Conservation (phyloP, 1,140 invertebrate genomes). For the Penaeus japonicus region DNA sequence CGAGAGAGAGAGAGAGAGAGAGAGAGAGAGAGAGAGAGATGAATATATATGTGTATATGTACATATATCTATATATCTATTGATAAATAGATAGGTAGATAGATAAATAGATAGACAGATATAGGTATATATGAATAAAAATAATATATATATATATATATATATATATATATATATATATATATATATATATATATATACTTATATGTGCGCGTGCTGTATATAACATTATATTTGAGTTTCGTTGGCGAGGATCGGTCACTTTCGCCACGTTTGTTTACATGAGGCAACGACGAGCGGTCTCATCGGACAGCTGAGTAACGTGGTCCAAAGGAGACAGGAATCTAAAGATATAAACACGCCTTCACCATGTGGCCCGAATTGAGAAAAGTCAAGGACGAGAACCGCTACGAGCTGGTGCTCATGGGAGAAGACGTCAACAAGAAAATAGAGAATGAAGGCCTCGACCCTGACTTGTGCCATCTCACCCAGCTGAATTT, state of each 20-base stretch:
- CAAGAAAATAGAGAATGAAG: not conserved
- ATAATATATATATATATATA: conserved; percentile 27
- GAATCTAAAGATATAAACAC: too few species aligned
- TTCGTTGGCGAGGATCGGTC: too few species aligned
- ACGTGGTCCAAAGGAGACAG: too few species aligned
- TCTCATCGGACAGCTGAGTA: too few species aligned
- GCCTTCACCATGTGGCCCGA: conserved; percentile 38
- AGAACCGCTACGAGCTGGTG: conserved; percentile 45
- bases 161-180: conserved; percentile 27
- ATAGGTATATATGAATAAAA: not conserved
- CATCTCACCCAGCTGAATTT: conserved; percentile 72
- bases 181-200: conserved; percentile 17
- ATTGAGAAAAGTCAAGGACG: conserved; percentile 21
- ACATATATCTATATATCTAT: not conserved
- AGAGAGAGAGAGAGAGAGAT: not conserved
- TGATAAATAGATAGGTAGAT: not conserved
- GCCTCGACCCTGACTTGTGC: conserved; percentile 66
- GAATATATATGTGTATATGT: not conserved
- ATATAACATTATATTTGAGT: too few species aligned
- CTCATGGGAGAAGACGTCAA: conserved; percentile 24
- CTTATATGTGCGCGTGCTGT: too few species aligned
- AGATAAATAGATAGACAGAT: not conserved
- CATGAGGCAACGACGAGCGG: too few species aligned
- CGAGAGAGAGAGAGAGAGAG: too few species aligned
- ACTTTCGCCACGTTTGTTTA: too few species aligned